phyloP scores from a whole-genome alignment of 2,113 vertebrate species.

The Apteryx owenii region DNA sequence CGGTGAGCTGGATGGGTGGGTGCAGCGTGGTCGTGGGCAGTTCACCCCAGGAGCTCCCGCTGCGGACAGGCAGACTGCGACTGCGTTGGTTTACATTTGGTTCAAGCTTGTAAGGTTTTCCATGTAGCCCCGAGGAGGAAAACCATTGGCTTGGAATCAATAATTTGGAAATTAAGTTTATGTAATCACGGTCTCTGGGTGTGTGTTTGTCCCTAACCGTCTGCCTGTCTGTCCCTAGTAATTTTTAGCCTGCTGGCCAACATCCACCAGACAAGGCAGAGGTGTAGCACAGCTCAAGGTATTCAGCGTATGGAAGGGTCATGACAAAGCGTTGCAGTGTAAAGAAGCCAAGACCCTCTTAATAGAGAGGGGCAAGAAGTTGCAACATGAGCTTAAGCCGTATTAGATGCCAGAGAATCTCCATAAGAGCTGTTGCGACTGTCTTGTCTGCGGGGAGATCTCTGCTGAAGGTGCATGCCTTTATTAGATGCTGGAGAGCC shows the following conservation, averaged over 20 bases:
- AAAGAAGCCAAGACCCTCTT: neutral
- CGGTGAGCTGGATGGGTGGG: neutral
- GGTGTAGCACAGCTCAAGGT: neutral
- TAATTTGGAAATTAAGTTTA: neutral
- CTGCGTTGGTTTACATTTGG: neutral
- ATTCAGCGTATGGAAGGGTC: neutral
- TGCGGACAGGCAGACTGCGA: neutral
- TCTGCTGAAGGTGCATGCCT: neutral
- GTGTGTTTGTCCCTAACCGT: neutral
- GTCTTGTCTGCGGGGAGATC: accelerated
- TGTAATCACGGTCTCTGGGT: neutral
- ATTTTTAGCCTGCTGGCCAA: neutral
- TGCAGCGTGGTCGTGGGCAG: neutral
- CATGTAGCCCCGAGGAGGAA: neutral
- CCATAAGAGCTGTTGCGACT: accelerated
- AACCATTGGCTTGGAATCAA: neutral
- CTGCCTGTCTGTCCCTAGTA: neutral
- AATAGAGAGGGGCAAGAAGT: accelerated
- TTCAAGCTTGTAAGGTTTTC: neutral
- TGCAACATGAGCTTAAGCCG: accelerated
- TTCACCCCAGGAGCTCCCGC: neutral
- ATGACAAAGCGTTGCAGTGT: neutral
- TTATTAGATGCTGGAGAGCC: neutral
- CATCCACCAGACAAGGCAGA: neutral
- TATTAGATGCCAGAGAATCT: accelerated